Conservation (phyloP, 2,888 invertebrate species). For the Machimus atricapillus region DNA sequence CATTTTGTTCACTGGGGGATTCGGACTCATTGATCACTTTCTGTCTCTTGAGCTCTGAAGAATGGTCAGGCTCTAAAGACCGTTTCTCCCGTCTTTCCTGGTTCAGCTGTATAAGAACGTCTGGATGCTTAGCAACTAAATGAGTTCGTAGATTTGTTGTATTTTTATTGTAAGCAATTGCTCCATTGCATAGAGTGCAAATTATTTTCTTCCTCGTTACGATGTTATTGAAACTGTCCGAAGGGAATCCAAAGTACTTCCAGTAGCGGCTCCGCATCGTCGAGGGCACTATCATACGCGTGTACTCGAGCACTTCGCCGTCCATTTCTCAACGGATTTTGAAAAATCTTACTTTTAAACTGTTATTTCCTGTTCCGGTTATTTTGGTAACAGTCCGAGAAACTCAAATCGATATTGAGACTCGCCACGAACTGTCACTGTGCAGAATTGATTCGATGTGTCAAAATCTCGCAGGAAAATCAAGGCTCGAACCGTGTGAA, state of each 20-base stretch:
- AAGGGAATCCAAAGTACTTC: slow-evolving; percentile 62
- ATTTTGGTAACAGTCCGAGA: slow-evolving; percentile 1
- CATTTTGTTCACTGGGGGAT: background rate
- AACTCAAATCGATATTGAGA: slow-evolving; percentile 20
- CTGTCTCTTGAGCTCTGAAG: background rate
- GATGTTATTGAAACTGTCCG: slow-evolving; percentile 57
- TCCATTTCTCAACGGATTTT: background rate
- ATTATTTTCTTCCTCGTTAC: slow-evolving; percentile 60
- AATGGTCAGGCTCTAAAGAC: background rate
- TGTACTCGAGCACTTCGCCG: background rate
- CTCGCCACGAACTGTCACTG: slow-evolving; percentile 17
- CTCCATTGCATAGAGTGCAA: slow-evolving; percentile 58
- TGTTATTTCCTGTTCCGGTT: background rate
- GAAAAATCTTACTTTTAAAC: background rate
- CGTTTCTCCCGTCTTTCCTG: slow-evolving; percentile 41
- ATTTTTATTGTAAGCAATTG: slow-evolving; percentile 60
- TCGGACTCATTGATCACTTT: background rate
- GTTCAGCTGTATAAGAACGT: slow-evolving; percentile 50
- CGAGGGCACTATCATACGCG: slow-evolving; percentile 41
- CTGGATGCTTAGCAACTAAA: slow-evolving; percentile 53
- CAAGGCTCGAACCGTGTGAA: background rate
- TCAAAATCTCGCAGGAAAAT: background rate
- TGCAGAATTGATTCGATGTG: background rate
- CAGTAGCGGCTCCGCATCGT: slow-evolving; percentile 60
- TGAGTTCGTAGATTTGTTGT: slow-evolving; percentile 59